These are phyloP conservation scores for Thelaira solivaga DNA, from an alignment of 2,888 invertebrate genomes.

Conservation along the genomic window DNA sequence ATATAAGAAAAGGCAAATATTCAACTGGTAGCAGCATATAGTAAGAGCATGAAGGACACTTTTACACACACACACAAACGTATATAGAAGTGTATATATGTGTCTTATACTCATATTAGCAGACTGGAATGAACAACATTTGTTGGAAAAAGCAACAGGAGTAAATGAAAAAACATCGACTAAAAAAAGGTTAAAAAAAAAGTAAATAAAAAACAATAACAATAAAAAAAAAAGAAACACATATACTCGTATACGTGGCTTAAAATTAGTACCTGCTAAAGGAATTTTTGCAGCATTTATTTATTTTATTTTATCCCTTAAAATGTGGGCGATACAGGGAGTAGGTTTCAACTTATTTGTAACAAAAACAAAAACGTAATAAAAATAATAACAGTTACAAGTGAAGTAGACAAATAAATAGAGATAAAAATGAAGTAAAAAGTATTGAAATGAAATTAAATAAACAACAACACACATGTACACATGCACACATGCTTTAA, in stretches of 20 bases:
- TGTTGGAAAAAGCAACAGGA: constrained; percentile 60
- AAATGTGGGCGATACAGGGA: too few species aligned
- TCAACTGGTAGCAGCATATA: constrained; percentile 59
- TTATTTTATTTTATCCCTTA: not conserved
- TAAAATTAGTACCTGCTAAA: constrained; percentile 19
- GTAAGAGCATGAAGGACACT: constrained; percentile 55
- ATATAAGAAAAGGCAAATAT: constrained; percentile 31
- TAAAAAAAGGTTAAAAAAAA: not conserved
- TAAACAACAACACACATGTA: too few species aligned
- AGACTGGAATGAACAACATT: constrained; percentile 46
- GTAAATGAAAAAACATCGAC: constrained; percentile 57
- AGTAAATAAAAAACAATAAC: not conserved
- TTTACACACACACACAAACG: not conserved
- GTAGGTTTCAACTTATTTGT: not conserved
- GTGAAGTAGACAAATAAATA: not conserved
- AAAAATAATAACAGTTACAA: constrained; percentile 19
- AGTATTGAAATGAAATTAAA: too few species aligned
- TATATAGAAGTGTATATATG: not conserved
- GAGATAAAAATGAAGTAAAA: too few species aligned
- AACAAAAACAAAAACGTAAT: not conserved
- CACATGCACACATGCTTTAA: too few species aligned
- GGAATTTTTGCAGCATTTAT: constrained; percentile 7
- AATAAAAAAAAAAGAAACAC: not conserved
- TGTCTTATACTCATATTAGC: not conserved
- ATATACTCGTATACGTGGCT: too few species aligned